phyloP scores from a whole-genome alignment of 2,888 invertebrate species.

The Campoplex capitator region DNA sequence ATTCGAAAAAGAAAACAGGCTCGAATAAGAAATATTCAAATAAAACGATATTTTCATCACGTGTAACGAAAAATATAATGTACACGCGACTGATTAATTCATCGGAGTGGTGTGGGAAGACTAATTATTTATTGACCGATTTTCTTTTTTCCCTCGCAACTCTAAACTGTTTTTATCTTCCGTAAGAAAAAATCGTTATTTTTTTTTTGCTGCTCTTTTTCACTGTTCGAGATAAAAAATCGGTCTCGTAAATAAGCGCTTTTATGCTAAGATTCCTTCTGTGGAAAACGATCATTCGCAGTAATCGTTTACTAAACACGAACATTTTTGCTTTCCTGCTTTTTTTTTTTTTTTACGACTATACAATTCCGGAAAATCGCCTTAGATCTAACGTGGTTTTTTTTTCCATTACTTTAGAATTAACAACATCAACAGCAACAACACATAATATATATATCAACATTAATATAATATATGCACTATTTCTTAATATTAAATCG shows the following conservation, averaged over 20 bases:
- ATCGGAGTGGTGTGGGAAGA: constrained; percentile 48
- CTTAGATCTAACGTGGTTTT: constrained; percentile 57
- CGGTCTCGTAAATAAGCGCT: constrained; percentile 53
- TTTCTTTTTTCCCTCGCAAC: constrained; percentile 2
- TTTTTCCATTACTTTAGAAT: constrained; percentile 73
- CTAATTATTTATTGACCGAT: constrained; percentile 57
- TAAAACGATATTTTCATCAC: not conserved
- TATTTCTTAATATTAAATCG: constrained; percentile 37
- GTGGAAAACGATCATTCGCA: constrained; percentile 5
- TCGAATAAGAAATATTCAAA: not conserved
- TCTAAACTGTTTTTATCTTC: constrained; percentile 13
- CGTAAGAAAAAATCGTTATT: constrained; percentile 1
- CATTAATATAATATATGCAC: constrained; percentile 74
- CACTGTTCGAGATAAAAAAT: constrained; percentile 49
- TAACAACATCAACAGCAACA: constrained; percentile 85
- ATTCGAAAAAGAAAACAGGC: constrained; percentile 2
- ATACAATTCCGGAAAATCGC: constrained; percentile 51
- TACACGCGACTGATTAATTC: not conserved
- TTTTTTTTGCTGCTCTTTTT: not conserved
- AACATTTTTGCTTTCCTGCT: not conserved
- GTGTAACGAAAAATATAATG: not conserved
- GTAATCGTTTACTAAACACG: constrained; percentile 19
- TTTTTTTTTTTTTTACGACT: constrained; percentile 59
- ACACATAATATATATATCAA: constrained; percentile 82
- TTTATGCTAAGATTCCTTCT: constrained; percentile 38